phyloP scores from a whole-genome alignment of 2,797 vertebrate species.

The Hoplostethus atlanticus region DNA sequence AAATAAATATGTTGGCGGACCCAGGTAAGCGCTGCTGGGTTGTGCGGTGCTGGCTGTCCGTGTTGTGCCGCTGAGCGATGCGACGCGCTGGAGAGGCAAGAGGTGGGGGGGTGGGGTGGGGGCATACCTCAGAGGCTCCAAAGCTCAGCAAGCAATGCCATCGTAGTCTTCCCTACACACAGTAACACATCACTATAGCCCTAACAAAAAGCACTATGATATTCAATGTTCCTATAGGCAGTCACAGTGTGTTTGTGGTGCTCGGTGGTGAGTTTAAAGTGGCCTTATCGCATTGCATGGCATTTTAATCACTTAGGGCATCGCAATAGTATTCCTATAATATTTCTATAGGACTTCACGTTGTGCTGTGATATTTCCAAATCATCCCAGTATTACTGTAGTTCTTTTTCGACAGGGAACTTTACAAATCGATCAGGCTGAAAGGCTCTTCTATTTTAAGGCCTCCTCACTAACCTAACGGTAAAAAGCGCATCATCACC shows the following conservation, averaged over 20 bases:
- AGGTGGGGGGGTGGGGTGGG: slow-evolving; percentile 28
- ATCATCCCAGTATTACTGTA: too few relatives aligned
- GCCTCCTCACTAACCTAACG: too few relatives aligned
- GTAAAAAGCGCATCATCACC: too few relatives aligned
- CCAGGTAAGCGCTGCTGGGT: slow-evolving; percentile 72
- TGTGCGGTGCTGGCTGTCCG: slow-evolving; percentile 56
- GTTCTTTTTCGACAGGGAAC: too few relatives aligned
- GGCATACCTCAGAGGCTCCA: slow-evolving; percentile 57
- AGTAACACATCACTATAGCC: slow-evolving; percentile 44
- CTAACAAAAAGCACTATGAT: slow-evolving; percentile 15
- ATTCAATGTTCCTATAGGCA: slow-evolving; percentile 24
- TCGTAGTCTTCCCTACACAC: slow-evolving; percentile 46
- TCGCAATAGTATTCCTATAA: not conserved
- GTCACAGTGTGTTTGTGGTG: slow-evolving; percentile 6
- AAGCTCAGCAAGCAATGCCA: slow-evolving; percentile 44
- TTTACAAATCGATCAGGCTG: too few relatives aligned
- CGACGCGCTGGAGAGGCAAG: slow-evolving; percentile 71
- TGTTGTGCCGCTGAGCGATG: slow-evolving; percentile 63
- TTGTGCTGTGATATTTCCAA: not conserved
- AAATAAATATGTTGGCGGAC: slow-evolving; percentile 34
- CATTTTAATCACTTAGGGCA: not conserved
- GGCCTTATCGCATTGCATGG: slow-evolving; percentile 43
- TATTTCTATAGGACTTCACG: not conserved
- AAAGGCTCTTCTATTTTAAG: too few relatives aligned
- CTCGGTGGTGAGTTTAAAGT: slow-evolving; percentile 28